Evolutionary conservation across 2,113 vertebrate genomes (phyloP).

Genomic region (Bos javanicus): DNA sequence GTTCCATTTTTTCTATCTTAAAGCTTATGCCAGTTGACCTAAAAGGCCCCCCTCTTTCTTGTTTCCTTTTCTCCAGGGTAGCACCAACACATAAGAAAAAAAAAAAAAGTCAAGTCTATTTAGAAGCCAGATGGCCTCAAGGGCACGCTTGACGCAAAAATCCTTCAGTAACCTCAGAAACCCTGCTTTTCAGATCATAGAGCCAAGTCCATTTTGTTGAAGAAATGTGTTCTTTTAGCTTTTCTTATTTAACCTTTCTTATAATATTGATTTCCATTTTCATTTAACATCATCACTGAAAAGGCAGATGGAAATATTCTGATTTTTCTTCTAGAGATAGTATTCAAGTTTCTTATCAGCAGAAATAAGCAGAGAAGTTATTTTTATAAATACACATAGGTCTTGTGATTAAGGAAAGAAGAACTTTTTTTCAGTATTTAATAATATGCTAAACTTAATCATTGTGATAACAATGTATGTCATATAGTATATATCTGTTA

Average conservation of each 20-base stretch:
- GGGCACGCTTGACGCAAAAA: not conserved
- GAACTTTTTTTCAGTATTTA: constrained; percentile 47
- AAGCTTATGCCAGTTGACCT: not conserved
- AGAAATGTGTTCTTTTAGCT: not conserved
- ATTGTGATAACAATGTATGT: constrained; percentile 51
- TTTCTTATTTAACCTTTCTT: not conserved
- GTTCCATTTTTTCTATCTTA: not conserved
- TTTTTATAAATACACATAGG: constrained; percentile 44
- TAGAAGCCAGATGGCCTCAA: not conserved
- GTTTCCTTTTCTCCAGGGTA: not conserved
- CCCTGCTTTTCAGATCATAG: not conserved
- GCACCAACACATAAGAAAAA: not conserved
- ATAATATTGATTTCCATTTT: constrained; percentile 30
- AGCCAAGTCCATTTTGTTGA: not conserved
- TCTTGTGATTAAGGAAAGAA: constrained; percentile 50
- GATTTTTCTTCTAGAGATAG: constrained; percentile 13
- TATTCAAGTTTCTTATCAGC: constrained; percentile 39
- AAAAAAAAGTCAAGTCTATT: not conserved
- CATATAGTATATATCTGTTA: constrained; percentile 46
- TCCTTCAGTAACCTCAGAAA: not conserved
- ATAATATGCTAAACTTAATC: constrained; percentile 32
- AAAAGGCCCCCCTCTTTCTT: not conserved
- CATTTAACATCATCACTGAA: constrained; percentile 30
- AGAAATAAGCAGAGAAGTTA: constrained; percentile 12
- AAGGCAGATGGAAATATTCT: not conserved